Evolutionary conservation across 2,113 vertebrate genomes (phyloP).

Genomic region (Ellobius talpinus): DNA sequence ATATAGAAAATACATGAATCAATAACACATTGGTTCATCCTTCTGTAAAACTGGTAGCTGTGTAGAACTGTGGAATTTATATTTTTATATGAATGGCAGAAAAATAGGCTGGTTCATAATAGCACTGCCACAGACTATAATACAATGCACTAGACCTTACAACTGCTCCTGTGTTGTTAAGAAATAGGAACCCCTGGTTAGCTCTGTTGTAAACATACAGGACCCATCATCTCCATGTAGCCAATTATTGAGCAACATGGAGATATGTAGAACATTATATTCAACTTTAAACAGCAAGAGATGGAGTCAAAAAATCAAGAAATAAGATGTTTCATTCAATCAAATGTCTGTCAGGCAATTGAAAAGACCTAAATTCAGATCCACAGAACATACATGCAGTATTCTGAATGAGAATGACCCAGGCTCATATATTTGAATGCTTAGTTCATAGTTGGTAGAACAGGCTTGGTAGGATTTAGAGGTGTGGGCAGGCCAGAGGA

Average conservation of each 20-base stretch:
- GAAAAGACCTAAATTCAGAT: not conserved
- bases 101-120: not conserved
- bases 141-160: not conserved
- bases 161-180: not conserved
- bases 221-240: not conserved
- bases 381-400: not conserved
- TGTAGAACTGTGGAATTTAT: not conserved
- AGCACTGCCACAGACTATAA: not conserved
- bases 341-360: not conserved
- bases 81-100: not conserved
- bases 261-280: not conserved
- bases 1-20: not conserved
- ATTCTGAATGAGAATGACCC: not conserved
- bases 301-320: not conserved
- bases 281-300: not conserved
- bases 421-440: not conserved
- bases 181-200: no score
- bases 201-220: not conserved
- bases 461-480: not conserved
- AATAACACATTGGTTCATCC: not conserved
- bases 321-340: not conserved
- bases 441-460: not conserved
- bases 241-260: not conserved
- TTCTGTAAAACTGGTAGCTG: not conserved
- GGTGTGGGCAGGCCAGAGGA: rapidly evolving